These are phyloP conservation scores for Plebejus melissa DNA, from an alignment of 2,888 invertebrate genomes.

Conservation along the genomic window DNA sequence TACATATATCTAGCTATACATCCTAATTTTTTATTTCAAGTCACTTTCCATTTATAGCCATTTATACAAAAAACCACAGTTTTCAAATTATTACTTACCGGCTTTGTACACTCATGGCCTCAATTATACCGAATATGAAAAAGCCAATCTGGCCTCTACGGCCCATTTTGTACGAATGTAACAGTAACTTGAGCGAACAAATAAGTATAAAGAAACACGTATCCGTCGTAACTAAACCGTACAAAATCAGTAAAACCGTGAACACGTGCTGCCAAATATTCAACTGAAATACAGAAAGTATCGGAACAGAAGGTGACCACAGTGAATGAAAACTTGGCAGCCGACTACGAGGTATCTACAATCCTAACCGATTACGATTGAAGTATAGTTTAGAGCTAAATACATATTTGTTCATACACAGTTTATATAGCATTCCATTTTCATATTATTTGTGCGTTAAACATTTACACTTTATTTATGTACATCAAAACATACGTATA, in stretches of 20 bases:
- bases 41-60: too few species aligned
- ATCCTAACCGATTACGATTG: conserved; percentile 61
- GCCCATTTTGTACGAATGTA: background rate
- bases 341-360: conserved; percentile 54
- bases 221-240: background rate
- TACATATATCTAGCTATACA: too few species aligned
- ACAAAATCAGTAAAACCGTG: conserved; percentile 29
- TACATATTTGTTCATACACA: conserved; percentile 60
- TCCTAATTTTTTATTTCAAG: too few species aligned
- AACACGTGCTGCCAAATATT: conserved; percentile 36
- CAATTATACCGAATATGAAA: background rate
- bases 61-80: too few species aligned
- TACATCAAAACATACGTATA: conserved; percentile 77
- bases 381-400: conserved; percentile 69
- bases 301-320: background rate
- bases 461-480: conserved; percentile 78
- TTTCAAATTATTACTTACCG: too few species aligned
- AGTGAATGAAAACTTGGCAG: conserved; percentile 42
- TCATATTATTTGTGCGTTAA: conserved; percentile 77
- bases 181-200: conserved; percentile 3
- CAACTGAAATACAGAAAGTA: conserved; percentile 24
- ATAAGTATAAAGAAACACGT: background rate
- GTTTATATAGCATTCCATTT: conserved; percentile 42
- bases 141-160: background rate
- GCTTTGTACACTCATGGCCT: background rate